Conservation (phyloP, 2,888 invertebrate species). For the Ormia ochracea region DNA sequence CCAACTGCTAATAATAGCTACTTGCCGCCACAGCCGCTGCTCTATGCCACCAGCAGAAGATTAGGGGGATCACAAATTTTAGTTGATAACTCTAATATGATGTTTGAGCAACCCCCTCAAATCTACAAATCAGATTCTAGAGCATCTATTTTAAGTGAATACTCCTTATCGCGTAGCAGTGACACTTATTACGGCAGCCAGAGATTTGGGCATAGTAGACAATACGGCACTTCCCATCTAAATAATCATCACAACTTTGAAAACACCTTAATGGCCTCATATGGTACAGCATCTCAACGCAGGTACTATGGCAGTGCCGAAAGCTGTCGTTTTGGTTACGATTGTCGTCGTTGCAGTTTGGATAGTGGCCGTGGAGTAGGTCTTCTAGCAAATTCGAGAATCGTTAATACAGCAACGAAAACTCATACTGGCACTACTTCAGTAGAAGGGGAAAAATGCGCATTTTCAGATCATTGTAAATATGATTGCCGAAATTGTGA, state of each 20-base stretch:
- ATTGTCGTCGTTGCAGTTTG: constrained; percentile 75
- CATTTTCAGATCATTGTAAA: constrained; percentile 75
- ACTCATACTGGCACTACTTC: constrained; percentile 53
- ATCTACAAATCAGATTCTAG: constrained; percentile 77
- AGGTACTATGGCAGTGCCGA: constrained; percentile 76
- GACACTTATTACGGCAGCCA: constrained; percentile 69
- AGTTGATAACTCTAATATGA: constrained; percentile 64
- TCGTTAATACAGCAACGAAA: constrained; percentile 12
- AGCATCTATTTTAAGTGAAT: constrained; percentile 76
- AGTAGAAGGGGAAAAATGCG: constrained; percentile 72
- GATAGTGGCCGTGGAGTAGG: constrained; percentile 66
- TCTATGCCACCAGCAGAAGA: constrained; percentile 73
- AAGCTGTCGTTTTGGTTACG: constrained; percentile 75
- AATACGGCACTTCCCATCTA: constrained; percentile 73
- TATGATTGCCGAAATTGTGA: constrained; percentile 77
- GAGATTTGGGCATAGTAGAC: constrained; percentile 64
- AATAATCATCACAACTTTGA: constrained; percentile 73
- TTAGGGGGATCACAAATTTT: constrained; percentile 74
- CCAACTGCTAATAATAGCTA: constrained; percentile 56
- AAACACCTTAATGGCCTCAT: constrained; percentile 67
- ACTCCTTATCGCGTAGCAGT: constrained; percentile 74
- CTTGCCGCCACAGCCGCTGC: constrained; percentile 68
- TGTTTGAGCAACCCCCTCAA: constrained; percentile 71
- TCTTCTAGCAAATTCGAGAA: constrained; percentile 27
- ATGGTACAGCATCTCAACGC: constrained; percentile 70